Conservation (phyloP, 2,888 invertebrate genomes). For the Globia sparganii region DNA sequence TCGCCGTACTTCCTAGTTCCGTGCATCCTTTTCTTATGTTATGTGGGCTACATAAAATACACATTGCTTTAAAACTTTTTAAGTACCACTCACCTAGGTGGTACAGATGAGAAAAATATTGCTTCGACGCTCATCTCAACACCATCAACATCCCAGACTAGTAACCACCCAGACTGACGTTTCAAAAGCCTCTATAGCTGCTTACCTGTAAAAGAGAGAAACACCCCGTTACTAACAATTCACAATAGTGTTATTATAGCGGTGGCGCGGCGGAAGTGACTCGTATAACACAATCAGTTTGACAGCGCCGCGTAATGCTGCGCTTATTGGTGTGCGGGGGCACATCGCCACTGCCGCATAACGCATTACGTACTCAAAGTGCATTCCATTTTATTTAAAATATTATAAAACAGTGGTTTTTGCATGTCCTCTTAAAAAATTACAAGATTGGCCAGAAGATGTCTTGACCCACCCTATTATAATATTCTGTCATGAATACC, state of each 20-base stretch:
- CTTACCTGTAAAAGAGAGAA: constrained; percentile 33
- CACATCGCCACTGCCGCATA: constrained; percentile 15
- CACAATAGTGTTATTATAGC: constrained; percentile 11
- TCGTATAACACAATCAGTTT: constrained; percentile 62
- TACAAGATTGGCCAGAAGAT: not conserved
- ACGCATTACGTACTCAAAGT: constrained; percentile 12
- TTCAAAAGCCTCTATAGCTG: not conserved
- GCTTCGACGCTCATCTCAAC: not conserved
- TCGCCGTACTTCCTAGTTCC: not conserved
- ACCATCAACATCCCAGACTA: not conserved
- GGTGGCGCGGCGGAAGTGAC: constrained; percentile 32
- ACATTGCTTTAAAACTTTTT: not conserved
- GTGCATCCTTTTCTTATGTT: not conserved
- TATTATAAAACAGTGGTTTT: not conserved
- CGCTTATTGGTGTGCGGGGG: constrained; percentile 47
- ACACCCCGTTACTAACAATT: not conserved
- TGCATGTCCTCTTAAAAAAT: not conserved
- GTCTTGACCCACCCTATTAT: not conserved
- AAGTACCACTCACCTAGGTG: not conserved
- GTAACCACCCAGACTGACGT: not conserved
- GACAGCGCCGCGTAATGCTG: constrained; percentile 43
- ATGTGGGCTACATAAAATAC: not conserved
- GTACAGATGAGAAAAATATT: not conserved
- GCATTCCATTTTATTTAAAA: constrained; percentile 14
- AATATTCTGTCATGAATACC: not conserved